These are phyloP conservation scores for Avahi laniger DNA, from an alignment of 2,797 vertebrate genomes.

Conservation along the genomic window DNA sequence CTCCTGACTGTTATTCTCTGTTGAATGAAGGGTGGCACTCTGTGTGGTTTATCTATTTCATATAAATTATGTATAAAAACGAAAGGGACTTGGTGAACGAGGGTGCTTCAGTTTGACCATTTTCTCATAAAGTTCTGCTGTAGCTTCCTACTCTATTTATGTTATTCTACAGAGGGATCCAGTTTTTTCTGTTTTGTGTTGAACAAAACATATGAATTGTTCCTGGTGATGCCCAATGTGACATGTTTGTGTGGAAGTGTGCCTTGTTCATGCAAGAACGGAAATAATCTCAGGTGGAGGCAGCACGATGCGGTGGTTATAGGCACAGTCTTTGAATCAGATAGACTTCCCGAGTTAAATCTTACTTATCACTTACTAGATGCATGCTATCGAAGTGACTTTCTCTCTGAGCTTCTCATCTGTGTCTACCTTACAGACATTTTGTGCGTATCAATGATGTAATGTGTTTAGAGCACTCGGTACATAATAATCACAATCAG, in stretches of 20 bases:
- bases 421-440: neutral
- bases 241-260: neutral
- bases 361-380: neutral
- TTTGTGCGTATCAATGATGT: neutral
- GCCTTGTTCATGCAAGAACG: neutral
- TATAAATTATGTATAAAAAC: neutral
- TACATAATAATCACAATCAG: neutral
- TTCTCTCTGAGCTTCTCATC: neutral
- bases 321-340: neutral
- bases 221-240: neutral
- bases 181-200: neutral
- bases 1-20: neutral
- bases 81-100: neutral
- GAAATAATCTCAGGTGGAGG: neutral
- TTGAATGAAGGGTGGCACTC: neutral
- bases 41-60: neutral
- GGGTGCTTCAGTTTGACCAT: neutral
- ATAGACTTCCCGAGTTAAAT: neutral
- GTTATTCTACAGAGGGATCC: neutral
- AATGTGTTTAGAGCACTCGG: neutral
- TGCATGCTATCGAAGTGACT: neutral
- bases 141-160: neutral
- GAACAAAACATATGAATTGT: neutral
- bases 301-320: neutral
- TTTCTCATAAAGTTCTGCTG: neutral